phyloP scores from a whole-genome alignment of 2,113 vertebrate genomes.

The Pimephales promelas region DNA sequence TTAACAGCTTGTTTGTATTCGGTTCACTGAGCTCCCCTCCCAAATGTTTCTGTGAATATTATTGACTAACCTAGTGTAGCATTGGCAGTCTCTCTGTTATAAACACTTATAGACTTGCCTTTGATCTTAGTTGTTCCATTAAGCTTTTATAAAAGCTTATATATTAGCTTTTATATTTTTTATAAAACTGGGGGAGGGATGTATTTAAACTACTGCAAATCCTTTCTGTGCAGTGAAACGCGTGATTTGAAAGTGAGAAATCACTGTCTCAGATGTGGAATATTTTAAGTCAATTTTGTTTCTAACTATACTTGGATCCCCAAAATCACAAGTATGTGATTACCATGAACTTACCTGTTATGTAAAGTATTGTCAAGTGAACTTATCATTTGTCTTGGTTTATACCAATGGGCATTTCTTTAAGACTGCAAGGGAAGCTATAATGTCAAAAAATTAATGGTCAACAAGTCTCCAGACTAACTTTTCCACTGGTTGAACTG shows the following conservation, averaged over 20 bases:
- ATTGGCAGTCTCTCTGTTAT: background rate
- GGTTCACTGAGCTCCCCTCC: background rate
- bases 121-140: background rate
- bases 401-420: too few species aligned
- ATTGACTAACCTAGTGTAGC: background rate
- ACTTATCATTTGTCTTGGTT: too few species aligned
- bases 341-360: background rate
- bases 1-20: background rate
- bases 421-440: too few species aligned
- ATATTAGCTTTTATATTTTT: too few species aligned
- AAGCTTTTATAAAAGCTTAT: background rate
- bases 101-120: background rate
- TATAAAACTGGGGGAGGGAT: too few species aligned
- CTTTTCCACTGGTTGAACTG: too few species aligned
- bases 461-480: too few species aligned
- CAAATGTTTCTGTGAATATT: background rate
- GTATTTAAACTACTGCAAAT: background rate
- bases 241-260: too few species aligned
- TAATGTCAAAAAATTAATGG: too few species aligned
- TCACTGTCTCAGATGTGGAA: too few species aligned
- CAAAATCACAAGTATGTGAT: background rate
- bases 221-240: background rate
- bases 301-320: background rate
- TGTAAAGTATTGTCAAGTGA: background rate
- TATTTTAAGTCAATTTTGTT: background rate